Evolutionary conservation across 2,797 vertebrate genomes (phyloP).

Genomic region (Coregonus suidteri): DNA sequence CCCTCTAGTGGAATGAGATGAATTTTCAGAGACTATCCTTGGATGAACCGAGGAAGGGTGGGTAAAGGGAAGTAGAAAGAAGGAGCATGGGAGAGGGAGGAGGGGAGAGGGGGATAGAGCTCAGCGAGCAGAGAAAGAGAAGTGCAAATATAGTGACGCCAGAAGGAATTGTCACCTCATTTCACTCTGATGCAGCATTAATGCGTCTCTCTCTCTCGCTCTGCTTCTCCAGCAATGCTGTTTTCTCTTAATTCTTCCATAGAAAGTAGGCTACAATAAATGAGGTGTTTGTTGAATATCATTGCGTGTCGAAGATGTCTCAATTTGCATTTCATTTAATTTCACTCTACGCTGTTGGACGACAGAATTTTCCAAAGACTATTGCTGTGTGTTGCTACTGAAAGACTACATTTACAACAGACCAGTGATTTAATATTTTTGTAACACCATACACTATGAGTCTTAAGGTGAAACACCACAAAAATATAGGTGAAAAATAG

Average conservation of each 20-base stretch:
- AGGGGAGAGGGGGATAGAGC: background rate
- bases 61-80: background rate
- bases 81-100: background rate
- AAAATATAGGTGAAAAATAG: background rate
- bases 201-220: background rate
- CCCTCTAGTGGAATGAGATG: too few relatives aligned
- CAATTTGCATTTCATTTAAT: background rate
- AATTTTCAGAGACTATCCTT: too few relatives aligned
- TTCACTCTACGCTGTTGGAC: background rate
- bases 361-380: background rate
- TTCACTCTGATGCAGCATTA: conserved; percentile 22
- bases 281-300: background rate
- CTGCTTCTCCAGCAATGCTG: background rate
- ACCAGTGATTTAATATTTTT: background rate
- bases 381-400: background rate
- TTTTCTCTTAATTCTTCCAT: conserved; percentile 2
- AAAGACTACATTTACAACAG: background rate
- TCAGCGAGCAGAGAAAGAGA: conserved; percentile 16
- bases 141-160: conserved; percentile 39
- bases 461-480: background rate
- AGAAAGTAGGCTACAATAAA: background rate
- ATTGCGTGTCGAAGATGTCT: background rate
- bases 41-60: background rate
- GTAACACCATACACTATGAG: background rate
- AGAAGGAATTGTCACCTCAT: conserved; percentile 32